Conservation (phyloP, 1,140 invertebrate genomes). For the Aplysia californica region DNA sequence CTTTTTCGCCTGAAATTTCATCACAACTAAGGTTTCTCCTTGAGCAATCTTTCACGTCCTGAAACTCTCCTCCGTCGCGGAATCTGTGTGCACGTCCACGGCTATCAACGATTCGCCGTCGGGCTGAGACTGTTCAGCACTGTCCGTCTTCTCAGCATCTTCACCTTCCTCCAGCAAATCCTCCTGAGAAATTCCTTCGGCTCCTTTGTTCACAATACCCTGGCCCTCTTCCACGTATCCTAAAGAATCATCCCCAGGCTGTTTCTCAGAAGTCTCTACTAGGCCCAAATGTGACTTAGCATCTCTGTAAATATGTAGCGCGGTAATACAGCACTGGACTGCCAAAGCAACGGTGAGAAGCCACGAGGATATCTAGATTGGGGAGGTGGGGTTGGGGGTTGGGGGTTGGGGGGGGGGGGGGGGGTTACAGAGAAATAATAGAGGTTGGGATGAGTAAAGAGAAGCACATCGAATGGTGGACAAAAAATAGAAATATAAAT, state of each 20-base stretch:
- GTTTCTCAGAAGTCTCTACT: too few species aligned
- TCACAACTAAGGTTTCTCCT: too few species aligned
- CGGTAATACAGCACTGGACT: neutral
- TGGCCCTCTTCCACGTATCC: too few species aligned
- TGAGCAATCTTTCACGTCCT: too few species aligned
- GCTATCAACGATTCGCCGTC: neutral
- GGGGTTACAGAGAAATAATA: neutral
- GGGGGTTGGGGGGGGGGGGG: neutral
- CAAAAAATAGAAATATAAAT: too few species aligned
- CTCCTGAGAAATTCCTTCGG: neutral
- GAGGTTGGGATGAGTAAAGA: too few species aligned
- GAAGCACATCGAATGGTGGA: too few species aligned
- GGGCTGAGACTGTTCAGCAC: neutral
- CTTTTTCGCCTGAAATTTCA: too few species aligned
- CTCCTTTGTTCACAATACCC: neutral
- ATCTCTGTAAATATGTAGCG: neutral
- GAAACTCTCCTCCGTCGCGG: too few species aligned
- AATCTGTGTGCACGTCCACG: neutral
- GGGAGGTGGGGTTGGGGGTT: neutral
- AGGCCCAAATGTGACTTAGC: too few species aligned
- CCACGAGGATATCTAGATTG: slow-evolving; percentile 10
- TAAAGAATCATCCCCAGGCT: too few species aligned
- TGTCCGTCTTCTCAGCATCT: neutral
- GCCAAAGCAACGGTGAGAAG: neutral
- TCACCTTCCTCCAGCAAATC: neutral